Evolutionary conservation across 2,113 vertebrate genomes (phyloP).

Genomic region (Sminthopsis crassicaudata): DNA sequence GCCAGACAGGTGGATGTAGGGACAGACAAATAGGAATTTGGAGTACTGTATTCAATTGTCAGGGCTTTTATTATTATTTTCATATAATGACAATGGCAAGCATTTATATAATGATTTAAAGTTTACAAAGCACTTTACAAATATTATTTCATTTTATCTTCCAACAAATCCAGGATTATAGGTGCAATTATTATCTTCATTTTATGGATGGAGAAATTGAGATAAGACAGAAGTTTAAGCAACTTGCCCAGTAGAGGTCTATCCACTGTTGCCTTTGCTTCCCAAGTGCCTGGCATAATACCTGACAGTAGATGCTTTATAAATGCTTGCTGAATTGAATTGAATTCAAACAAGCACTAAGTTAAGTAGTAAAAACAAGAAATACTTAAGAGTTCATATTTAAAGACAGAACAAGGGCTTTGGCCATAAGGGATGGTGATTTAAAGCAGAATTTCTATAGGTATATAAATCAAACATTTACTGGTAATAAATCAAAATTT

Average conservation of each 20-base stretch:
- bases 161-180: background rate
- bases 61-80: background rate
- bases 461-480: no score
- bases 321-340: background rate
- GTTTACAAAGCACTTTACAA: background rate
- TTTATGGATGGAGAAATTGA: background rate
- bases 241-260: background rate
- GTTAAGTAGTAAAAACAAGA: background rate
- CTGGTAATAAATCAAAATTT: no score
- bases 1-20: no score
- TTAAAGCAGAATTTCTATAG: background rate
- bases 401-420: background rate
- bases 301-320: background rate
- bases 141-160: background rate
- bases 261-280: background rate
- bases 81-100: background rate
- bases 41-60: background rate
- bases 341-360: background rate
- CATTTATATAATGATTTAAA: background rate
- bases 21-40: background rate
- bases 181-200: background rate
- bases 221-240: background rate
- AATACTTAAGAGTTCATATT: background rate
- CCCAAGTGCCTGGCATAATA: background rate
- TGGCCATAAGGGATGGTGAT: background rate